These are phyloP conservation scores for Anolis sagrei DNA, from an alignment of 2,113 vertebrate species.

Conservation along the genomic window DNA sequence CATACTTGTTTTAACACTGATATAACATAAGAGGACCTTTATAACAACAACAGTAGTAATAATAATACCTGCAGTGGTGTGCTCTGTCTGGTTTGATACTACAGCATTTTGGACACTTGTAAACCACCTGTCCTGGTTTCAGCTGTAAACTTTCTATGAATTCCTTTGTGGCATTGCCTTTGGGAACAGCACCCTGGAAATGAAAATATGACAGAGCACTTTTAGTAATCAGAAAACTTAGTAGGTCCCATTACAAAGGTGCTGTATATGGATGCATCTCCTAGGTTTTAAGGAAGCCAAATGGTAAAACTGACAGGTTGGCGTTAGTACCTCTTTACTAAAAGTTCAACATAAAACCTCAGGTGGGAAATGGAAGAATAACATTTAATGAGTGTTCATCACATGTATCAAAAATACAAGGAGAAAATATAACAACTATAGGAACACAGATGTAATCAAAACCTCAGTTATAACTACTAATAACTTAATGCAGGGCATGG, in stretches of 20 bases:
- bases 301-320: not conserved
- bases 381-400: not conserved
- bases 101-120: slow-evolving; percentile 99
- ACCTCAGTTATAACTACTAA: not conserved
- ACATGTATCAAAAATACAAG: not conserved
- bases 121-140: slow-evolving; percentile 97
- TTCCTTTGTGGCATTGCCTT: slow-evolving; percentile 98
- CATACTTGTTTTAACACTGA: not conserved
- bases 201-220: slow-evolving; percentile 1
- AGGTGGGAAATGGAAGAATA: not conserved
- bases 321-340: not conserved
- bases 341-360: not conserved
- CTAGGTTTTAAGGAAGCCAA: not conserved
- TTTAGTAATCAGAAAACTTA: not conserved
- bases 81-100: slow-evolving; percentile 98
- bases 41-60: not conserved
- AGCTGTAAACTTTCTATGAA: slow-evolving; percentile 98
- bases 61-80: slow-evolving; percentile 96
- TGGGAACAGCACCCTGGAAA: slow-evolving; percentile 92
- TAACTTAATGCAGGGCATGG: not conserved
- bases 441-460: not conserved
- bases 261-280: not conserved
- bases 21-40: not conserved
- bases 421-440: not conserved
- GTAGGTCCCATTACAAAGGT: not conserved